These are phyloP conservation scores for Odobenus rosmarus DNA, from an alignment of 2,113 vertebrate species.

Conservation along the genomic window DNA sequence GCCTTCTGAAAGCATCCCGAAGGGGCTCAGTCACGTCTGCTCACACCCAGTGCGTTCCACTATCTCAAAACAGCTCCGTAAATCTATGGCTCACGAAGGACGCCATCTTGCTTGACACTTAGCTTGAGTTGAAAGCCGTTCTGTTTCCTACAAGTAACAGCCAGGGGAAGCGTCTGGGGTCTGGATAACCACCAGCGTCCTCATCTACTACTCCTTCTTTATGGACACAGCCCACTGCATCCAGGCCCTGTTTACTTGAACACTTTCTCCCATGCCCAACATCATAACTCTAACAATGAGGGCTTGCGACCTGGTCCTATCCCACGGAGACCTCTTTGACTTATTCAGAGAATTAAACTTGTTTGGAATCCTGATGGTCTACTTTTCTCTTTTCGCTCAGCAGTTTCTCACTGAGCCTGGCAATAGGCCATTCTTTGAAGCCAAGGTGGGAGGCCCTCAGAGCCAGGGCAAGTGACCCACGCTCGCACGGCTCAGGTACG, in stretches of 20 bases:
- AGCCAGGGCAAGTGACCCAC: background rate
- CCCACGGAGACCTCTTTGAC: background rate
- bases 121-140: background rate
- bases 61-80: background rate
- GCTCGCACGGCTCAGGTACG: background rate
- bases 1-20: background rate
- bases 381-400: slow-evolving; percentile 2
- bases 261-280: background rate
- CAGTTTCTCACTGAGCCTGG: background rate
- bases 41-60: rapidly evolving
- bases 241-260: background rate
- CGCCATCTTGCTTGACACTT: background rate
- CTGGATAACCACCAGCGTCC: background rate
- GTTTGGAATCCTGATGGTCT: background rate
- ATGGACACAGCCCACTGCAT: rapidly evolving
- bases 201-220: background rate
- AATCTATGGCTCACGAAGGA: background rate
- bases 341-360: background rate
- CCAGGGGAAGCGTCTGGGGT: background rate
- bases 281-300: background rate
- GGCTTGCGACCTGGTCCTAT: background rate
- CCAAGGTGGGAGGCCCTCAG: background rate
- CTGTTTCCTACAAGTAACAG: background rate
- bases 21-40: background rate
- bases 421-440: background rate